A percentile compares a stretch with the other conserved stretches of the same genome.
phyloP scores from a whole-genome alignment of 2,113 vertebrate genomes.

The Pseudorasbora parva region DNA sequence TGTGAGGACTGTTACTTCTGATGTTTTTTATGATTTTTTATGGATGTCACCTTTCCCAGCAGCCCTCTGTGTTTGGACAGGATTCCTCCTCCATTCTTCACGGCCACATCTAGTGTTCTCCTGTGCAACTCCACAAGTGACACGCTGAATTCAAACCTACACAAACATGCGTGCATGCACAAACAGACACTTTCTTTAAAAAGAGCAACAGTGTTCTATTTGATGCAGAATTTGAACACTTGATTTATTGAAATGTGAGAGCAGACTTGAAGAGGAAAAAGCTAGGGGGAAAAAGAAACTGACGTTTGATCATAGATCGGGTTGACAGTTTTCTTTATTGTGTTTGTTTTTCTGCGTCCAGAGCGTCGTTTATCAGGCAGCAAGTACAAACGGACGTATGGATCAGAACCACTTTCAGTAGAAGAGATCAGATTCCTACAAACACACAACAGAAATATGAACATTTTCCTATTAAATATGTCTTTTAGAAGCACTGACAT shows the following conservation, averaged over 20 bases:
- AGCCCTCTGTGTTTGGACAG: constrained; percentile 96
- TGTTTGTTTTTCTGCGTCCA: constrained; percentile 92
- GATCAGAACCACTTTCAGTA: constrained; percentile 90
- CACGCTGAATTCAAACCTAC: constrained; percentile 92
- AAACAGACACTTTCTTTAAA: background rate
- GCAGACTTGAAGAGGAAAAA: background rate
- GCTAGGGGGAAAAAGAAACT: constrained; percentile 40
- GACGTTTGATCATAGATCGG: constrained; percentile 92
- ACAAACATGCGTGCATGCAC: background rate
- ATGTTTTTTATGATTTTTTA: background rate
- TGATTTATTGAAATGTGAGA: background rate
- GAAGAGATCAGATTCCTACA: constrained; percentile 91
- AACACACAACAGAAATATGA: constrained; percentile 24
- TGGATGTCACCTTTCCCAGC: constrained; percentile 86
- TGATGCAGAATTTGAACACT: background rate
- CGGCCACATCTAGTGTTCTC: constrained; percentile 90
- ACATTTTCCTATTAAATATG: background rate
- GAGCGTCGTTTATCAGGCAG: constrained; percentile 94
- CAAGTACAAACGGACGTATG: constrained; percentile 93
- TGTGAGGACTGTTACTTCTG: background rate
- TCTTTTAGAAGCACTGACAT: background rate
- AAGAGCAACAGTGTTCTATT: background rate
- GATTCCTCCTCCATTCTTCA: constrained; percentile 95
- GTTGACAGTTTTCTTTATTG: constrained; percentile 89
- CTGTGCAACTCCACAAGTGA: constrained; percentile 87